Evolutionary conservation across 2,113 vertebrate species (phyloP).

Genomic region (Menura novaehollandiae): DNA sequence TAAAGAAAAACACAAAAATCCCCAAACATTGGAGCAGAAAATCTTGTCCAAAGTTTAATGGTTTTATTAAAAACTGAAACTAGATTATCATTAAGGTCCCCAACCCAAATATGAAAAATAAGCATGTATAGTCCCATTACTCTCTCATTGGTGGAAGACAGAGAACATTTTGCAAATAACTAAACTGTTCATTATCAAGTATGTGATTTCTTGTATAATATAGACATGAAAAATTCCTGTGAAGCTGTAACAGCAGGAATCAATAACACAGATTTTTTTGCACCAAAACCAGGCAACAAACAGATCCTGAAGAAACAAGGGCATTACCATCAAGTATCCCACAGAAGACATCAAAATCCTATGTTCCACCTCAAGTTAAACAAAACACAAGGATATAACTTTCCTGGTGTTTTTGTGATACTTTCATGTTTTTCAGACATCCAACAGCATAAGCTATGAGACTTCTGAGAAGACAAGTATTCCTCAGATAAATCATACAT

Average conservation of each 20-base stretch:
- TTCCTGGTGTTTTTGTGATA: neutral
- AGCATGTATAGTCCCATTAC: neutral
- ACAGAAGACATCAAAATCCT: neutral
- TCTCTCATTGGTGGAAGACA: neutral
- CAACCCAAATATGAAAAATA: neutral
- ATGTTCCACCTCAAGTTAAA: neutral
- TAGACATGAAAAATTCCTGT: neutral
- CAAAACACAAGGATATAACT: neutral
- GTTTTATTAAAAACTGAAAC: neutral
- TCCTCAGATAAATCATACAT: neutral
- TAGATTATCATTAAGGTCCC: rapidly evolving
- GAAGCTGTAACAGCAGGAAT: neutral
- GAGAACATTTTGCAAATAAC: neutral
- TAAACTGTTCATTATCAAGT: neutral
- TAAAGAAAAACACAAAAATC: neutral
- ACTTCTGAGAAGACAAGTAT: neutral
- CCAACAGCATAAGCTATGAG: neutral
- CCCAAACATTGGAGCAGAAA: neutral
- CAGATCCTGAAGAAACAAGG: neutral
- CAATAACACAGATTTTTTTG: neutral
- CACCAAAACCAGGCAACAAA: neutral
- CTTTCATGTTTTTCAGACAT: neutral
- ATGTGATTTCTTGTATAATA: neutral
- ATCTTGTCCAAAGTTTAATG: neutral
- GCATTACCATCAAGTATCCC: neutral